phyloP scores from a whole-genome alignment of 2,797 vertebrate species.

The Philypnodon macrostomus region DNA sequence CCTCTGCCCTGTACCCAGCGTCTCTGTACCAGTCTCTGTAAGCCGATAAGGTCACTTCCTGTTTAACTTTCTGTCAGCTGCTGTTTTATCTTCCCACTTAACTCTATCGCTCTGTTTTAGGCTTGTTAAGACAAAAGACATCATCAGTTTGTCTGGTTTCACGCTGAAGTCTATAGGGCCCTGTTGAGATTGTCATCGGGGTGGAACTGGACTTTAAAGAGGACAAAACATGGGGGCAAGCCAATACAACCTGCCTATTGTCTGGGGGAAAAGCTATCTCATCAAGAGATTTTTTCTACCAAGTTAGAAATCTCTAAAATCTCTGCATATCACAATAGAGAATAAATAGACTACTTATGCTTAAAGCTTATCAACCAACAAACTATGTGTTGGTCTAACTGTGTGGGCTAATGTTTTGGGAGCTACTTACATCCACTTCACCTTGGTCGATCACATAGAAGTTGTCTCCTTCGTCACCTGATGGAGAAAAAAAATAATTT shows the following conservation, averaged over 20 bases:
- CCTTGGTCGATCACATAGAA: slow-evolving; percentile 98
- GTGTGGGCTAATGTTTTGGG: slow-evolving; percentile 14
- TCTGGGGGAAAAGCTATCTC: slow-evolving; percentile 38
- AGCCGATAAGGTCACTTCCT: slow-evolving; percentile 73
- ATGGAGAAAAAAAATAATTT: slow-evolving; percentile 39
- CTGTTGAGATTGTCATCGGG: slow-evolving; percentile 64
- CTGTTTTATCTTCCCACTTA: slow-evolving; percentile 70
- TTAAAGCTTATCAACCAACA: slow-evolving; percentile 2
- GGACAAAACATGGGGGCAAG: slow-evolving; percentile 54
- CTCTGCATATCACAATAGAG: background rate
- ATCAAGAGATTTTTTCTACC: slow-evolving; percentile 40
- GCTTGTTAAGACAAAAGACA: slow-evolving; percentile 61
- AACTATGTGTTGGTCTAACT: slow-evolving; percentile 4
- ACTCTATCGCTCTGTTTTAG: slow-evolving; percentile 54
- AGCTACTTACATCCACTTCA: slow-evolving; percentile 92
- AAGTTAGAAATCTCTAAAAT: slow-evolving; percentile 21
- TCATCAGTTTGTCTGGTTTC: slow-evolving; percentile 38
- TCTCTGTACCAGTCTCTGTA: slow-evolving; percentile 31
- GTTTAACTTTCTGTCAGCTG: slow-evolving; percentile 67
- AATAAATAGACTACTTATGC: slow-evolving; percentile 12
- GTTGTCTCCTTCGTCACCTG: slow-evolving; percentile 97
- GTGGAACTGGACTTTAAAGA: slow-evolving; percentile 52
- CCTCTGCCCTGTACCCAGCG: slow-evolving; percentile 34
- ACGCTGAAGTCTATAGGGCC: slow-evolving; percentile 32
- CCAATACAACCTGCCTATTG: slow-evolving; percentile 56